Percentiles rank a stretch among this genome's conserved stretches.
Conservation (phyloP, 2,797 vertebrate species). For the Falco berigora region DNA sequence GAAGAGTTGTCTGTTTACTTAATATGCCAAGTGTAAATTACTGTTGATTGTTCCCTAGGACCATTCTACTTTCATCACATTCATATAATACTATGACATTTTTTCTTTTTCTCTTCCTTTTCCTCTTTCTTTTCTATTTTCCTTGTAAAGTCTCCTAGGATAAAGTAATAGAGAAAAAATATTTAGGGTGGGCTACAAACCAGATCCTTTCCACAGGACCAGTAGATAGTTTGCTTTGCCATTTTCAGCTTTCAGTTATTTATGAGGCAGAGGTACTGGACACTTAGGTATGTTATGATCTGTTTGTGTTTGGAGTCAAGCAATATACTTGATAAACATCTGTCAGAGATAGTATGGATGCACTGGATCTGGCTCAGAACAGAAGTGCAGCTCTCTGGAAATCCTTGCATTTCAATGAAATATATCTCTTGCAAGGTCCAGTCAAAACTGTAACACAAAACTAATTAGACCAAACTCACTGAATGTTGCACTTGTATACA, state of each 20-base stretch:
- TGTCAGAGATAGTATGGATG: neutral
- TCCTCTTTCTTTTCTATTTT: neutral
- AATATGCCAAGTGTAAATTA: neutral
- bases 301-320: neutral
- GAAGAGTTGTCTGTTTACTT: neutral
- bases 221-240: neutral
- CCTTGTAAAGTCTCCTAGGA: neutral
- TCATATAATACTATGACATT: neutral
- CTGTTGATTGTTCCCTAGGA: neutral
- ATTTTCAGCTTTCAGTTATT: neutral
- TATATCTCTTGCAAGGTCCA: neutral
- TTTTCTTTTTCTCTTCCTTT: neutral
- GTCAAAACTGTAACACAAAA: neutral
- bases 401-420: neutral
- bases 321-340: neutral
- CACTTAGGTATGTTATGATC: neutral
- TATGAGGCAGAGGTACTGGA: neutral
- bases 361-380: neutral
- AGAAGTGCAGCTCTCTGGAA: neutral
- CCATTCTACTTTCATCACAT: neutral
- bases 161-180: neutral
- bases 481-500: neutral
- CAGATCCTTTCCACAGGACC: neutral
- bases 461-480: neutral
- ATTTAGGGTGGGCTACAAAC: rapidly evolving